phyloP scores from a whole-genome alignment of 1,140 invertebrate genomes.

The Triops longicaudatus region DNA sequence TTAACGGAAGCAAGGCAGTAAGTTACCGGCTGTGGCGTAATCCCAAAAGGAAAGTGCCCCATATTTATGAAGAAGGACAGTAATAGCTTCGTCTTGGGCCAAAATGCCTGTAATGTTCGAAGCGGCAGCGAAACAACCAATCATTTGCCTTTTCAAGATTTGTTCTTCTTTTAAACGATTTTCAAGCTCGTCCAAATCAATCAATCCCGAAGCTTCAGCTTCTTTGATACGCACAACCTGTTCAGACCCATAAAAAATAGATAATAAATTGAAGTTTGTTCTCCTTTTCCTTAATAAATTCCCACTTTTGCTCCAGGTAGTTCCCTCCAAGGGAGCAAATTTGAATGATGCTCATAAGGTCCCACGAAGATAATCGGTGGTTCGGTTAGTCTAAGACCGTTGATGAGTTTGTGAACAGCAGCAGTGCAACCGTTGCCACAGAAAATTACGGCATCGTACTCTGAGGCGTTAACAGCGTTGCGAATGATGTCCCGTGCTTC shows the following conservation, averaged over 20 bases:
- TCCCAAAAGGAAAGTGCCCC: slow-evolving; percentile 81
- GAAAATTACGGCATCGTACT: slow-evolving; percentile 76
- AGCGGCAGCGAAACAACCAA: slow-evolving; percentile 78
- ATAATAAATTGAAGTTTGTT: no score
- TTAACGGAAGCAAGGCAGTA: slow-evolving; percentile 17
- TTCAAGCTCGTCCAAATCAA: slow-evolving; percentile 70
- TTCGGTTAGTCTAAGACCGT: slow-evolving; percentile 50
- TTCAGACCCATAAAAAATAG: neutral
- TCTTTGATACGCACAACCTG: slow-evolving; percentile 56
- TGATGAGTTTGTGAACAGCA: slow-evolving; percentile 47
- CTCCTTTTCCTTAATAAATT: neutral
- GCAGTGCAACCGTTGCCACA: slow-evolving; percentile 62
- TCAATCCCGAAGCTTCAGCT: slow-evolving; percentile 62
- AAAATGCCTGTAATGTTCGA: slow-evolving; percentile 85
- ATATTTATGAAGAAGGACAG: slow-evolving; percentile 69
- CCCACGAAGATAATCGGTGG: slow-evolving; percentile 68
- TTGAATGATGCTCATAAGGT: slow-evolving; percentile 74
- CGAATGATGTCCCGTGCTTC: slow-evolving; percentile 73
- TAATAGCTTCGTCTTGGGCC: slow-evolving; percentile 72
- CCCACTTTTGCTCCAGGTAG: slow-evolving; percentile 52
- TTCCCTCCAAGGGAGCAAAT: slow-evolving; percentile 75
- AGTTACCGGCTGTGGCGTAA: slow-evolving; percentile 59
- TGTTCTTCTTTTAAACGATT: slow-evolving; percentile 49
- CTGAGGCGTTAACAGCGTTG: slow-evolving; percentile 66
- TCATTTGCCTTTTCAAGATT: slow-evolving; percentile 42